A percentile compares a stretch with the other conserved stretches of the same genome.
Conservation (phyloP, 2,888 invertebrate species). For the Heteromyza rotundicornis region DNA sequence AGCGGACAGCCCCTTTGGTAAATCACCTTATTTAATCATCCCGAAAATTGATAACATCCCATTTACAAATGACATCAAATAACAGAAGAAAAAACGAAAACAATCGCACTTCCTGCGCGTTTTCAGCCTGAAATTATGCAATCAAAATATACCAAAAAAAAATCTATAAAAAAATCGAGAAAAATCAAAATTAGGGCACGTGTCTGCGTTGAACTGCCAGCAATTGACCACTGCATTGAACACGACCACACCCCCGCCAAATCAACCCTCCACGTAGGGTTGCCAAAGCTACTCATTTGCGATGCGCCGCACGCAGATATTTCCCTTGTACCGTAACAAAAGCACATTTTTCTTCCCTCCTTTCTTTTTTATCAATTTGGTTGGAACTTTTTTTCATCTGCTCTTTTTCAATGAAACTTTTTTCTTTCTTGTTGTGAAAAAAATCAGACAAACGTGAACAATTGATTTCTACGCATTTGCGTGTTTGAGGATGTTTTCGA, state of each 20-base stretch:
- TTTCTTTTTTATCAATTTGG: neutral
- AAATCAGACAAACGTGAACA: conserved; percentile 41
- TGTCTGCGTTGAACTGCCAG: conserved; percentile 38
- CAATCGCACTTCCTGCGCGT: neutral
- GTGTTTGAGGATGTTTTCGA: conserved; percentile 36
- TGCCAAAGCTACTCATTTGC: neutral
- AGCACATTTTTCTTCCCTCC: neutral
- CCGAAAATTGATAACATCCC: conserved; percentile 60
- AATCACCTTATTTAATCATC: conserved; percentile 61
- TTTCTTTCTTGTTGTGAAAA: conserved; percentile 23
- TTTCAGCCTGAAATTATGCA: conserved; percentile 39
- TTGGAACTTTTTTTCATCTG: neutral
- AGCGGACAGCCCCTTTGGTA: conserved; percentile 5
- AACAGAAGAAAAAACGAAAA: conserved; percentile 25
- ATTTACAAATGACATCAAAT: conserved; percentile 58
- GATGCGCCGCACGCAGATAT: neutral
- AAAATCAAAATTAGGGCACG: conserved; percentile 59
- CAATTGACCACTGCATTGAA: conserved; percentile 1
- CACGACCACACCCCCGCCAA: neutral
- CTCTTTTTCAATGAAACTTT: conserved; percentile 10
- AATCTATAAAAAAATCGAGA: conserved; percentile 14
- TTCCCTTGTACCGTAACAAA: neutral
- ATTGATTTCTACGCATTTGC: conserved; percentile 59
- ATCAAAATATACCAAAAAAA: conserved; percentile 34
- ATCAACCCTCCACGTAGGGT: neutral